These are phyloP conservation scores for Iphiclides podalirius DNA, from an alignment of 2,888 invertebrate genomes.

Conservation along the genomic window DNA sequence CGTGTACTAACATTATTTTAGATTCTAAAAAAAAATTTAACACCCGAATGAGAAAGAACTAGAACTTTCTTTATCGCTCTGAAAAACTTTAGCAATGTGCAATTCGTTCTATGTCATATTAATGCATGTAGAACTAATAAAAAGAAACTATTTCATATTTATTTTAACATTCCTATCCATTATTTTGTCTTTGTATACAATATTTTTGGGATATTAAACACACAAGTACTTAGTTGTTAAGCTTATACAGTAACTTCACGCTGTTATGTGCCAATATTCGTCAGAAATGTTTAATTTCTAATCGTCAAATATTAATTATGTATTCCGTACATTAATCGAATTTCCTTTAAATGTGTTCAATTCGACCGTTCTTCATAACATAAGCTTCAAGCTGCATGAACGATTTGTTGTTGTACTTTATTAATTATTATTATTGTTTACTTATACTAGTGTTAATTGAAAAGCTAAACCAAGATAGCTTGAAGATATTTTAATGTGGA, in stretches of 20 bases:
- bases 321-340: background rate
- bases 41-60: too few species aligned
- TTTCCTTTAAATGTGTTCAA: background rate
- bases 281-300: too few species aligned
- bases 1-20: too few species aligned
- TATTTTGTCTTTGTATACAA: constrained; percentile 14
- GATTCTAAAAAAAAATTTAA: too few species aligned
- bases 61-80: too few species aligned
- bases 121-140: too few species aligned
- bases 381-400: constrained; percentile 41
- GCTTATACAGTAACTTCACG: background rate
- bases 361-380: background rate
- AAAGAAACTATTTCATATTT: constrained; percentile 20
- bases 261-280: too few species aligned
- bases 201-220: constrained; percentile 26
- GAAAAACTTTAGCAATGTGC: too few species aligned
- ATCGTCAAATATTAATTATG: too few species aligned
- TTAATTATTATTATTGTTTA: constrained; percentile 42
- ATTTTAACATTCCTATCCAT: constrained; percentile 19
- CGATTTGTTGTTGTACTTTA: constrained; percentile 37
- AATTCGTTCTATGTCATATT: too few species aligned
- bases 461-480: constrained; percentile 53
- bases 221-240: background rate
- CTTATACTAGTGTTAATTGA: constrained; percentile 48
- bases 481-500: constrained; percentile 62